Conservation (phyloP, 2,113 vertebrate genomes). For the Semicossyphus pulcher region DNA sequence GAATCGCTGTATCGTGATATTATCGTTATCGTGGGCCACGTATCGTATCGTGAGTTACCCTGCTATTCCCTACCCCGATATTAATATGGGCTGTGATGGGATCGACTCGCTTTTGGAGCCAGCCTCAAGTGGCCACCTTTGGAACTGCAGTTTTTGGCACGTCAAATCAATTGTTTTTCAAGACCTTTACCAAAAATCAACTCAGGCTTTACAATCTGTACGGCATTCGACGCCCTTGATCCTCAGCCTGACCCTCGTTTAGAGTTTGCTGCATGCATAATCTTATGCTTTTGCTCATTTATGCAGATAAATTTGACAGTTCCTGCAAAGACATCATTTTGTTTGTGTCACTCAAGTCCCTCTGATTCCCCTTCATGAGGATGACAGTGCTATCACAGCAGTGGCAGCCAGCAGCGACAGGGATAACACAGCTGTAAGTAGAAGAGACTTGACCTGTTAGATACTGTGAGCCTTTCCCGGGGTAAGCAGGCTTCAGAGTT, state of each 20-base stretch:
- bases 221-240: background rate
- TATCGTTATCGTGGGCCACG: no score
- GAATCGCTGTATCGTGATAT: no score
- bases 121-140: no score
- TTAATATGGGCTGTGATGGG: no score
- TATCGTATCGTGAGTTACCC: no score
- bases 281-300: background rate
- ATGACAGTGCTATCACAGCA: conserved; percentile 39
- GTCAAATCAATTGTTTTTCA: background rate
- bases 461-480: conserved; percentile 21
- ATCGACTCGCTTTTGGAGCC: no score
- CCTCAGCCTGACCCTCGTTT: background rate
- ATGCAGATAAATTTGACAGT: conserved; percentile 2
- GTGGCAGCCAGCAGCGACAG: conserved; percentile 38
- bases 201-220: background rate
- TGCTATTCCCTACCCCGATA: no score
- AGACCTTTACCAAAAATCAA: background rate
- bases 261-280: background rate
- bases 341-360: conserved; percentile 33
- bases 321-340: conserved; percentile 9
- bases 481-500: conserved; percentile 31
- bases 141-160: background rate
- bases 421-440: conserved; percentile 42
- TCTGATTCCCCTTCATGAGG: background rate
- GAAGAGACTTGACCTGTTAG: conserved; percentile 41